Base-by-base conservation (phyloP, 2,888 invertebrate genomes). In the Sphaerophoria taeniata region DNA sequence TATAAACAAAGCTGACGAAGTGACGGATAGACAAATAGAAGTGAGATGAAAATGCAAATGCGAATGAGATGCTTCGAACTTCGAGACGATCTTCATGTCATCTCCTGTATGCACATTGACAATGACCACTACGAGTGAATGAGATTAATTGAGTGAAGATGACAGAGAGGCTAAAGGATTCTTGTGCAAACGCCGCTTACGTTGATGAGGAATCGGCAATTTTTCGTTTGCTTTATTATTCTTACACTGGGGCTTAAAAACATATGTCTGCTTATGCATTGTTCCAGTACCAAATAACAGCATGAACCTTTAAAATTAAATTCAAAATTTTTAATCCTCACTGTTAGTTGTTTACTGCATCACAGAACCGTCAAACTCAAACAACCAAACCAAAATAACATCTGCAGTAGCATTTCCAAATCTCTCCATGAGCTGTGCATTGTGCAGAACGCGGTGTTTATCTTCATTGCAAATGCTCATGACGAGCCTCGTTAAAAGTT, bases 401-500 rank as follows among this genome's bases (percentile, higher is more conserved):
- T 73, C 70, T 53, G 71, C 84, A 67, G 84, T 84, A 84, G 84
- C 84, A 34, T 45, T 69, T 53, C 45, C 34, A 47, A 56, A 79
- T 74, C 70, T 53, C 49, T 74, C 63, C 51, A 70, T 76, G 14
- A 63, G 53, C 45, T 31, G 3, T 49, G 55, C 47, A 58, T 39
- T 58, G 36, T 49, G 67, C 49, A 39, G 49, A 24, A 24, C 24
- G 2, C 24, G 24, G 24, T 24, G 1, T 24, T 24, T 24, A 24
- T 58, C 65, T 16, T 67, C 49, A 36, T 43, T 24, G 36, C 39
- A 70, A 75, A 70, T 80, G 70, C 71, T 80, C 71, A 84, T 80
- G 84, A 84, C 80, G 71, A 84, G 75, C 67, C 71, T 80, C 84
- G 75, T 84, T 84, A 84, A 84, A 80, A 84, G 72, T 84, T 80